phyloP scores from a whole-genome alignment of 1,140 invertebrate genomes.

The Brachionus rubens region DNA sequence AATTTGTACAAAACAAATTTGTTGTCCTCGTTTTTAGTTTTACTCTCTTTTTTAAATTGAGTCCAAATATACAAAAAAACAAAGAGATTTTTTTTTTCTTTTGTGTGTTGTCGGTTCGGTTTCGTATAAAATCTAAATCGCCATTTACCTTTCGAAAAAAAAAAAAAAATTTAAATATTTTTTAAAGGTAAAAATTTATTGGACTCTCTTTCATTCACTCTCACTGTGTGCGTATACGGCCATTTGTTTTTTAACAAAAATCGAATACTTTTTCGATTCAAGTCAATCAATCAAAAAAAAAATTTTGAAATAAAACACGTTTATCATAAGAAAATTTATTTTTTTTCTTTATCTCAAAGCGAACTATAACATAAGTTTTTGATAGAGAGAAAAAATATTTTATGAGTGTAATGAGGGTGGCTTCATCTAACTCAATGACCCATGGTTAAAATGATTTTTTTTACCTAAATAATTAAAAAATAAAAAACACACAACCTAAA shows the following conservation, averaged over 20 bases:
- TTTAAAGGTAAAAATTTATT: not conserved
- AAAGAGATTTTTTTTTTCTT: not conserved
- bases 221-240: no score
- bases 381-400: no score
- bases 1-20: not conserved
- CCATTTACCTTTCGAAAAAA: slow-evolving; percentile 21
- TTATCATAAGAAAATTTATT: no score
- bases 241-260: no score
- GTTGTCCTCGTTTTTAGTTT: not conserved
- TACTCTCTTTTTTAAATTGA: not conserved
- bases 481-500: not conserved
- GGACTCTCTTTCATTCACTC: not conserved
- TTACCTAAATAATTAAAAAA: not conserved
- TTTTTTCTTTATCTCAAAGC: no score
- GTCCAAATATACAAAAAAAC: no score
- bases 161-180: slow-evolving; percentile 24
- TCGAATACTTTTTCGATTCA: no score
- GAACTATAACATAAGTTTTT: no score
- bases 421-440: slow-evolving; percentile 11
- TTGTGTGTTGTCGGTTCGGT: no score
- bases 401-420: no score
- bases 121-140: slow-evolving; percentile 31
- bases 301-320: no score
- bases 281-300: no score
- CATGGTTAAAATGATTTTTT: slow-evolving; percentile 15